phyloP scores from a whole-genome alignment of 53 echinoderm and acorn worm genomes.

The Temnopleurus reevesii region DNA sequence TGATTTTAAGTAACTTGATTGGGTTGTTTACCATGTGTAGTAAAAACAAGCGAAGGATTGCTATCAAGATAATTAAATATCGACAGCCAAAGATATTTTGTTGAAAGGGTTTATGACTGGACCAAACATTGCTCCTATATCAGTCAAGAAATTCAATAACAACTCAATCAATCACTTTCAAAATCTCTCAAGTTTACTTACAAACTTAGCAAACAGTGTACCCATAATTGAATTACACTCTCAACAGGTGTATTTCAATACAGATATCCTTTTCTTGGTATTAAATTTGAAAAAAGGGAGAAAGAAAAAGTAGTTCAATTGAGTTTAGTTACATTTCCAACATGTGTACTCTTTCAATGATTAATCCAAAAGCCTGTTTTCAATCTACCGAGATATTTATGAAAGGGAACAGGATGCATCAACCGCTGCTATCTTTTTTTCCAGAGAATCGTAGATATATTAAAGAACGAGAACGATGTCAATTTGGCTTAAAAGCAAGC shows the following conservation, averaged over 20 bases:
- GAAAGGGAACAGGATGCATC: neutral
- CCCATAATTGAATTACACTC: neutral
- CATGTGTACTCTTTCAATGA: neutral
- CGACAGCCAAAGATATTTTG: too few relatives aligned
- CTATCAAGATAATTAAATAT: too few relatives aligned
- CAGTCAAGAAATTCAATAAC: too few relatives aligned
- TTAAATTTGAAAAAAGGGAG: too few relatives aligned
- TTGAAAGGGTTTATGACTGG: too few relatives aligned
- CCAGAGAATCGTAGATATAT: neutral
- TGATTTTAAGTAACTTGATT: too few relatives aligned
- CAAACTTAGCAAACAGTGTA: neutral
- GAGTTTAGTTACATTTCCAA: neutral
- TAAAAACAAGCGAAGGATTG: too few relatives aligned
- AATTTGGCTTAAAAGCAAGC: constrained; percentile 25
- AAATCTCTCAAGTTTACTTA: neutral
- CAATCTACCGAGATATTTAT: neutral
- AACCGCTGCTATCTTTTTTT: neutral
- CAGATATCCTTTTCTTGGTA: neutral
- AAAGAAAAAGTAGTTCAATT: neutral
- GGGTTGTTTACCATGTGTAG: too few relatives aligned
- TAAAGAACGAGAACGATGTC: neutral
- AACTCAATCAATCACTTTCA: too few relatives aligned
- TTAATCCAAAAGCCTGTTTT: neutral
- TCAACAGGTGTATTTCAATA: neutral
- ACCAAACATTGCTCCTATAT: too few relatives aligned